These are phyloP conservation scores for Bothrops jararaca DNA, from an alignment of 2,113 vertebrate genomes.

Conservation along the genomic window DNA sequence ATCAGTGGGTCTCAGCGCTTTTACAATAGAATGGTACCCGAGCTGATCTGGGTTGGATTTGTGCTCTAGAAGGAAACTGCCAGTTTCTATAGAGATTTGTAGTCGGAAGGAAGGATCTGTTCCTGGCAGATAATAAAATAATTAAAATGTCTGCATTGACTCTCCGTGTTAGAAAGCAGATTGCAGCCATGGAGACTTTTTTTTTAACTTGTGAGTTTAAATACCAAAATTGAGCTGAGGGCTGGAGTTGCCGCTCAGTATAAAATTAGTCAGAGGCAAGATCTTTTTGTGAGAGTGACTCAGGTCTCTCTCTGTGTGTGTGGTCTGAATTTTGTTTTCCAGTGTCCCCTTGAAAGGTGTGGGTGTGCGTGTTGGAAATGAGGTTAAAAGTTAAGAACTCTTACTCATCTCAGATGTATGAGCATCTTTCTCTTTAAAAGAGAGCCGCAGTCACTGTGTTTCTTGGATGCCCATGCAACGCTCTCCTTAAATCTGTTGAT, in stretches of 20 bases:
- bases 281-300: conserved; percentile 28
- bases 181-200: neutral
- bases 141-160: conserved; percentile 18
- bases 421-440: neutral
- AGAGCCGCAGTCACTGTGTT: neutral
- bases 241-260: conserved; percentile 2
- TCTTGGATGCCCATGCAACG: neutral
- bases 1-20: neutral
- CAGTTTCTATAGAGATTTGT: neutral
- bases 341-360: neutral
- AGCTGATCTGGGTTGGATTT: neutral
- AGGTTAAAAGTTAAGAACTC: conserved; percentile 2
- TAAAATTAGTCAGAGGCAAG: conserved; percentile 26
- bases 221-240: neutral
- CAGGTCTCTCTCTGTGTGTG: neutral
- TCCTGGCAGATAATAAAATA: neutral
- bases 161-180: neutral
- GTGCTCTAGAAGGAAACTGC: neutral
- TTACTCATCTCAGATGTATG: neutral
- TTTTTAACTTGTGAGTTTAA: neutral
- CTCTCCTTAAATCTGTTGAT: neutral
- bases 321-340: neutral
- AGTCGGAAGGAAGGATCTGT: neutral
- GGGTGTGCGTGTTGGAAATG: conserved; percentile 6
- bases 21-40: neutral